phyloP scores from a whole-genome alignment of 2,113 vertebrate species.

The Dicaeum eximium region DNA sequence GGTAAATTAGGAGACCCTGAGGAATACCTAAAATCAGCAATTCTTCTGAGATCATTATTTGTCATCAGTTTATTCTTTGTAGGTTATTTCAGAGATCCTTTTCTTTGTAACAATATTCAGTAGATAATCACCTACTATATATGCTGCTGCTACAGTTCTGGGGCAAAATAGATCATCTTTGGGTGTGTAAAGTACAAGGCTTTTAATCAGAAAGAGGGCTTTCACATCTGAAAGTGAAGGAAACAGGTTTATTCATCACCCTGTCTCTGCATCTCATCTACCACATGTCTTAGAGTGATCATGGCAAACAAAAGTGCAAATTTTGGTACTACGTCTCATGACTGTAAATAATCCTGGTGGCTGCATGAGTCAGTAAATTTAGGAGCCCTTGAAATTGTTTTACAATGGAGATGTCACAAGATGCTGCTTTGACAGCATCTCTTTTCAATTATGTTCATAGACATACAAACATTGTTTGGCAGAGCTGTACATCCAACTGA shows the following conservation, averaged over 20 bases:
- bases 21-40: not conserved
- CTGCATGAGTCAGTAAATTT: not conserved
- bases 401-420: not conserved
- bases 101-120: not conserved
- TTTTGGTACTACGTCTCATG: not conserved
- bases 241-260: not conserved
- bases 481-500: not conserved
- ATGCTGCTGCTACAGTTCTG: not conserved
- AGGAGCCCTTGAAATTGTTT: not conserved
- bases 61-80: not conserved
- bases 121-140: not conserved
- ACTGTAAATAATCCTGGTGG: not conserved
- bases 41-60: not conserved
- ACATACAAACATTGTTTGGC: not conserved
- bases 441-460: not conserved
- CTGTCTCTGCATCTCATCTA: not conserved
- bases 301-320: not conserved
- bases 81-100: not conserved
- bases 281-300: not conserved
- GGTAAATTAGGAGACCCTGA: not conserved
- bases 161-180: not conserved
- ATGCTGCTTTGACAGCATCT: not conserved
- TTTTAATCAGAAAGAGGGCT: not conserved
- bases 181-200: not conserved
- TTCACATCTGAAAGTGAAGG: not conserved